Base-by-base conservation (phyloP, 2,797 vertebrate genomes). In the Enteromius mattozi region DNA sequence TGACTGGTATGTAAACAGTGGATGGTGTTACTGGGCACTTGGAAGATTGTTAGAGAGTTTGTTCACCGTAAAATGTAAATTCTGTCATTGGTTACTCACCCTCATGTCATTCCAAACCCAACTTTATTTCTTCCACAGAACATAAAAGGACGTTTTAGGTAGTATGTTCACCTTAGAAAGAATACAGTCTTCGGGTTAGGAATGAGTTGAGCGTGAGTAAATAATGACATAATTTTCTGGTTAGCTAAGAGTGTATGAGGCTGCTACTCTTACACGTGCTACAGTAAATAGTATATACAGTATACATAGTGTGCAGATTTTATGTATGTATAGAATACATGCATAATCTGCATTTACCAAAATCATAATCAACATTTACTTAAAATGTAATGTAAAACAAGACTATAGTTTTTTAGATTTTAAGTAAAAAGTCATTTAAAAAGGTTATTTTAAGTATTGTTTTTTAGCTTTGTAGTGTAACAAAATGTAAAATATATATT, bases 1-100 rank as follows among this genome's bases (percentile, higher is more conserved):
- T 74, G 66, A 69, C 54, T 66, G 71, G 80, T 69, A 79, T 63
- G 54, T 68, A 86, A 80, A 66, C 68, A 81, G 33, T 70, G 59
- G 35, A 72, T 42, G 54, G 42, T 49, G 70, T 47, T 33, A 66
- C 17, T 45, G 35, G n/a, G 81, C 24, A 12, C n/a, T 27, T 42
- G n/a, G 30, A 33, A 72, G 5, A 45, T 51, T 56, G 59, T 40
- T 24, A 49, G 75, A 65, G 70, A 17, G 61, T 24, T 63, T 40
- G 81, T 65, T 74, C 13, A 8, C 8, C 4, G 12, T 14, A 45
- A 81, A 72, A 72, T 37, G 59, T 65, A 63, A 37, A 51, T 30
- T 54, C 59, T 21, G 30, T 51, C 47, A 30, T 56, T 13, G 37
- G 54, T 72, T 72, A 33, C 42, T 79, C 61, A 49, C 6, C 42